Percentiles rank a stretch among this genome's conserved stretches.
phyloP scores from a whole-genome alignment of 1,140 invertebrate species.

The silkworm (Bombyx mori) region ASM3026992v2 NC_085124.1:7714501-7715000 shows the following conservation, averaged over 20 bases:
- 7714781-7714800: neutral
- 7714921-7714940: conserved; percentile 78
- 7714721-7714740: conserved; percentile 87
- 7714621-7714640: conserved; percentile 41
- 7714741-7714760: conserved; percentile 84
- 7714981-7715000: conserved; percentile 79
- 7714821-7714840: neutral
- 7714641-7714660: conserved; percentile 83
- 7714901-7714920: conserved; percentile 83
- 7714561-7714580: too few species aligned
- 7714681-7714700: conserved; percentile 80
- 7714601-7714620: too few species aligned
- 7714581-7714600: too few species aligned
- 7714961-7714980: conserved; percentile 78
- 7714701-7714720: conserved; percentile 86
- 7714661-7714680: conserved; percentile 79
- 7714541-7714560: too few species aligned
- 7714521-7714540: too few species aligned
- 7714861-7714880: conserved; percentile 43
- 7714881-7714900: conserved; percentile 78
- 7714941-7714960: conserved; percentile 69
- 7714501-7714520: too few species aligned
- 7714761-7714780: conserved; percentile 33
- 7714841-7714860: neutral
- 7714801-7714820: neutral